Conservation (phyloP, 2,113 vertebrate genomes). For the Catharus bicknelli region DNA sequence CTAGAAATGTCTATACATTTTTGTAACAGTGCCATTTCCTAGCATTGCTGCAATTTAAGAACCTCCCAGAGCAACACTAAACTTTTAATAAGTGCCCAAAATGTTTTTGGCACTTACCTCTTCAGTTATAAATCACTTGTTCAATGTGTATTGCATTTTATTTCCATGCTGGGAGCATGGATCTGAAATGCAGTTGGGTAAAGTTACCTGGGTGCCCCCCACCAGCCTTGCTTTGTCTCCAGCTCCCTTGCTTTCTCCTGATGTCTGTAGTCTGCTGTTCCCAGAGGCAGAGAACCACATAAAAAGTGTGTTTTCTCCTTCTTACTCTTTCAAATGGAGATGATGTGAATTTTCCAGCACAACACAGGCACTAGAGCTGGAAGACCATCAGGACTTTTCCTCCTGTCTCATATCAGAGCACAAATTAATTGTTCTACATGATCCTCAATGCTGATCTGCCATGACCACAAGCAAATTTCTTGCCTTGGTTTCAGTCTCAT, state of each 20-base stretch:
- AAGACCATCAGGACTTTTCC: neutral
- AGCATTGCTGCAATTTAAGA: neutral
- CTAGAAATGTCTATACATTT: neutral
- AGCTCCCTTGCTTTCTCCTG: neutral
- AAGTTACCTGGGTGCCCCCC: neutral
- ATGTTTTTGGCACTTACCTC: neutral
- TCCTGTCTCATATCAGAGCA: neutral
- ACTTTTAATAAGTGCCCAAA: neutral
- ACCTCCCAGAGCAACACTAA: neutral
- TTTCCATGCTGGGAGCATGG: neutral
- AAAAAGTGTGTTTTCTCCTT: neutral
- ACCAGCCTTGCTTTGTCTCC: neutral
- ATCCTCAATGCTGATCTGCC: neutral
- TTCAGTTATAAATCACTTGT: neutral
- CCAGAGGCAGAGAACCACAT: neutral
- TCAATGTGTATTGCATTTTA: neutral
- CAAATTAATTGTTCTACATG: neutral
- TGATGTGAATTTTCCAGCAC: neutral
- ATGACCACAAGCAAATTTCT: neutral
- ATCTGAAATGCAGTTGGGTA: neutral
- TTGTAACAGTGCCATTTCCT: neutral
- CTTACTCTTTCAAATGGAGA: neutral
- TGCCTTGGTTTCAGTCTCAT: neutral
- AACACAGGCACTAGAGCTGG: neutral
- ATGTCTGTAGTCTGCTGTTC: neutral